Evolutionary conservation across 2,113 vertebrate genomes (phyloP).

Genomic region (Benitochromis conjunctus): DNA sequence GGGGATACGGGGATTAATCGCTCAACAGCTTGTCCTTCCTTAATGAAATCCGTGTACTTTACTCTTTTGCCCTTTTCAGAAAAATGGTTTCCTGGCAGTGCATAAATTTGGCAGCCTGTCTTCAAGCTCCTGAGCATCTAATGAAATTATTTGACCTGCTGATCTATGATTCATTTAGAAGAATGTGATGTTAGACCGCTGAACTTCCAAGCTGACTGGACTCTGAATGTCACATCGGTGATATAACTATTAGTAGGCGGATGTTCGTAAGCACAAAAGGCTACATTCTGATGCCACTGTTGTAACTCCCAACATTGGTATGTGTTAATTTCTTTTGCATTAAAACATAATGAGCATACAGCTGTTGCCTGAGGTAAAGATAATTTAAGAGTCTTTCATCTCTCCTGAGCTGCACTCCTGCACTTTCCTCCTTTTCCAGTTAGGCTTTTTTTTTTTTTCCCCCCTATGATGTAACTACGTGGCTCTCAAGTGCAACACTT

Average conservation of each 20-base stretch:
- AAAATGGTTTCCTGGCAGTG: slow-evolving; percentile 51
- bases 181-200: background rate
- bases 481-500: slow-evolving; percentile 44
- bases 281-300: background rate
- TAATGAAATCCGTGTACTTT: slow-evolving; percentile 53
- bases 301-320: background rate
- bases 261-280: background rate
- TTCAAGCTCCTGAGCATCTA: slow-evolving; percentile 3
- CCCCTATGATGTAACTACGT: slow-evolving; percentile 57
- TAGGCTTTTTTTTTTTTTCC: background rate
- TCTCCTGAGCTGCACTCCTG: background rate
- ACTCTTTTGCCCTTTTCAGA: slow-evolving; percentile 24
- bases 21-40: slow-evolving; percentile 2
- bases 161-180: slow-evolving; percentile 23
- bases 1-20: slow-evolving; percentile 19
- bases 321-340: slow-evolving; percentile 7
- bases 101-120: slow-evolving; percentile 29
- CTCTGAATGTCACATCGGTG: background rate
- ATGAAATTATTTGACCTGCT: slow-evolving; percentile 43
- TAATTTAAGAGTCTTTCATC: slow-evolving; percentile 39
- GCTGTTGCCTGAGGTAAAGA: background rate
- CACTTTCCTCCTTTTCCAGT: slow-evolving; percentile 8
- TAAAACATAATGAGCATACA: slow-evolving; percentile 27
- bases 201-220: background rate
- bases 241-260: background rate